These are phyloP conservation scores for Molossus molossus DNA, from an alignment of 2,797 vertebrate species.

Conservation along the genomic window DNA sequence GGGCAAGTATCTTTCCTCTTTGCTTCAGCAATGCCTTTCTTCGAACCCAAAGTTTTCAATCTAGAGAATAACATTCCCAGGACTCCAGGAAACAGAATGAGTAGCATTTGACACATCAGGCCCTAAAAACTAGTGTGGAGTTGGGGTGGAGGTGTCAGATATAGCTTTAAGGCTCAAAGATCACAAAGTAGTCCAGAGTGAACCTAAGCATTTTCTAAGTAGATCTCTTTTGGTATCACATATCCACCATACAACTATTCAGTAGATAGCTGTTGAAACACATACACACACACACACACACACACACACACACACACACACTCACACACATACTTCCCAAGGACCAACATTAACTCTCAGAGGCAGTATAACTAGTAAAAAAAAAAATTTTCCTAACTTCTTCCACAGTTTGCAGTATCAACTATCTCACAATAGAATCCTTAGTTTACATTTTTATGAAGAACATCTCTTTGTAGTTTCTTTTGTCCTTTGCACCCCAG, in stretches of 20 bases:
- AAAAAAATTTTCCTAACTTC: not conserved
- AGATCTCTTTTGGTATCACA: not conserved
- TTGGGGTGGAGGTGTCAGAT: not conserved
- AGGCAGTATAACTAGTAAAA: conserved; percentile 19
- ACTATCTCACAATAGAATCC: conserved; percentile 30
- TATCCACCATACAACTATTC: not conserved
- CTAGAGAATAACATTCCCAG: not conserved
- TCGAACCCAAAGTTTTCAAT: not conserved
- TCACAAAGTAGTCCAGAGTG: not conserved
- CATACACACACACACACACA: not conserved
- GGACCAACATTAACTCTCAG: conserved; percentile 2
- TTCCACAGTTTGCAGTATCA: conserved; percentile 29
- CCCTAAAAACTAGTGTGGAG: not conserved
- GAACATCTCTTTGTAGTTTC: not conserved
- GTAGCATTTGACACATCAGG: not conserved
- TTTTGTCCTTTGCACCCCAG: conserved; percentile 23
- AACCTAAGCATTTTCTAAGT: not conserved
- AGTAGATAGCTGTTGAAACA: not conserved
- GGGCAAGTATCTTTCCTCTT: not conserved
- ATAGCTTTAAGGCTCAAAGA: not conserved
- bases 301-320: not conserved
- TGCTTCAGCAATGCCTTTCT: not conserved
- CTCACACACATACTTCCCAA: not conserved
- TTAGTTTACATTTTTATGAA: conserved; percentile 18
- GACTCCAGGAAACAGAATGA: not conserved